These are phyloP conservation scores for Crotalus helleri DNA, from an alignment of 2,113 vertebrate genomes.

Conservation along the genomic window DNA sequence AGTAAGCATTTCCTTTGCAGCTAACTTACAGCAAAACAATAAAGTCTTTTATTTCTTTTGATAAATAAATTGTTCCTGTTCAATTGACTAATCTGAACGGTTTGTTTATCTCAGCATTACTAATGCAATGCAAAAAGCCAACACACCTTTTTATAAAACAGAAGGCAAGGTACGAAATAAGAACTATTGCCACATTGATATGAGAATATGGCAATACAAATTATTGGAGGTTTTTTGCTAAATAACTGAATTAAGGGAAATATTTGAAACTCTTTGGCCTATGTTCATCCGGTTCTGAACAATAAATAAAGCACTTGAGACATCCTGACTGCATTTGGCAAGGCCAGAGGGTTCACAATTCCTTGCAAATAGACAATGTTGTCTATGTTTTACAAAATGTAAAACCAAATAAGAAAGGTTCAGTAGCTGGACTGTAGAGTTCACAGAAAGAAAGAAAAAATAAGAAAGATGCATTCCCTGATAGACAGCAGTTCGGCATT, in stretches of 20 bases:
- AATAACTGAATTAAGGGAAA: neutral
- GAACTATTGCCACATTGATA: neutral
- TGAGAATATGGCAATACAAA: neutral
- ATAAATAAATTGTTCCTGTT: neutral
- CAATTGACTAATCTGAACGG: neutral
- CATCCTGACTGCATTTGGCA: conserved; percentile 37
- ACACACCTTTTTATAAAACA: neutral
- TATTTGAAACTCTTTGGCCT: conserved; percentile 32
- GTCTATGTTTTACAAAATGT: conserved; percentile 44
- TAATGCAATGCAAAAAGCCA: neutral
- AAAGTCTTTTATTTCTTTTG: neutral
- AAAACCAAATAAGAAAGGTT: conserved; percentile 27
- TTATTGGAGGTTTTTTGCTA: neutral
- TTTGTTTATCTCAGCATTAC: neutral
- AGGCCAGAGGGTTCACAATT: conserved; percentile 29
- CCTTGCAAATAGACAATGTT: conserved; percentile 43
- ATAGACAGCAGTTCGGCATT: neutral
- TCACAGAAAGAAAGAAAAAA: neutral
- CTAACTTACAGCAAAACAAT: neutral
- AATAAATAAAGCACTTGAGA: conserved; percentile 35
- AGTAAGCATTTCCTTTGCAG: conserved; percentile 1
- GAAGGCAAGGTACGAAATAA: conserved; percentile 11
- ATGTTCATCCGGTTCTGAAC: conserved; percentile 5
- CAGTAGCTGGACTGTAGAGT: conserved; percentile 27
- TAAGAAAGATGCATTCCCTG: neutral